Percentiles rank a stretch among this genome's conserved stretches.
Evolutionary conservation across 2,888 invertebrate species (phyloP).

Genomic region (Antheraea yamamai): DNA sequence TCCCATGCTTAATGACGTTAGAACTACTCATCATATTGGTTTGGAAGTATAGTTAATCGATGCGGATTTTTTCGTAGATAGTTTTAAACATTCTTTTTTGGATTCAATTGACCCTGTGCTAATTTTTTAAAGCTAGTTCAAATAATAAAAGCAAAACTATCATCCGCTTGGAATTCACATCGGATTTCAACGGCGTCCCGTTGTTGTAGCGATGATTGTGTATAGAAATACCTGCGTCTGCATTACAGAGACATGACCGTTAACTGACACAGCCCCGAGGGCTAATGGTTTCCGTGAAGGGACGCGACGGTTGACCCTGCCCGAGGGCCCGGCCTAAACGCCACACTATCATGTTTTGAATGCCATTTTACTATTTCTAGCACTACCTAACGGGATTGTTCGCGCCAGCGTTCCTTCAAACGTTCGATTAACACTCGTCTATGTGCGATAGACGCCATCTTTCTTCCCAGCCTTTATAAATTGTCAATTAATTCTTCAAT

Average conservation of each 20-base stretch:
- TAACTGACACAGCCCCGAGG: conserved; percentile 20
- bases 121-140: too few relatives aligned
- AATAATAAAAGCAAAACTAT: too few relatives aligned
- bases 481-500: not conserved
- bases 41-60: too few relatives aligned
- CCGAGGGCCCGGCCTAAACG: not conserved
- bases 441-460: not conserved
- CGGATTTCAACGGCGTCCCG: not conserved
- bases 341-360: not conserved
- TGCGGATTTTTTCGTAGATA: too few relatives aligned
- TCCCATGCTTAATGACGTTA: too few relatives aligned
- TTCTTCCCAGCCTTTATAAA: not conserved
- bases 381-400: not conserved
- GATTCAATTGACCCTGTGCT: too few relatives aligned
- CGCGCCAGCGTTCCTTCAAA: not conserved
- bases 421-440: not conserved
- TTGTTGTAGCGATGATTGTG: not conserved
- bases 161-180: not conserved
- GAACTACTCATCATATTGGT: too few relatives aligned
- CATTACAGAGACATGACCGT: conserved; percentile 16
- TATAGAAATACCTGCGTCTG: not conserved
- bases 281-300: conserved; percentile 35
- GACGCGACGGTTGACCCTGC: conserved; percentile 26
- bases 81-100: too few relatives aligned
- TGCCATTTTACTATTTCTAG: conserved; percentile 2